These are phyloP conservation scores for Cosmia pyralina DNA, from an alignment of 2,888 invertebrate species.

Conservation along the genomic window DNA sequence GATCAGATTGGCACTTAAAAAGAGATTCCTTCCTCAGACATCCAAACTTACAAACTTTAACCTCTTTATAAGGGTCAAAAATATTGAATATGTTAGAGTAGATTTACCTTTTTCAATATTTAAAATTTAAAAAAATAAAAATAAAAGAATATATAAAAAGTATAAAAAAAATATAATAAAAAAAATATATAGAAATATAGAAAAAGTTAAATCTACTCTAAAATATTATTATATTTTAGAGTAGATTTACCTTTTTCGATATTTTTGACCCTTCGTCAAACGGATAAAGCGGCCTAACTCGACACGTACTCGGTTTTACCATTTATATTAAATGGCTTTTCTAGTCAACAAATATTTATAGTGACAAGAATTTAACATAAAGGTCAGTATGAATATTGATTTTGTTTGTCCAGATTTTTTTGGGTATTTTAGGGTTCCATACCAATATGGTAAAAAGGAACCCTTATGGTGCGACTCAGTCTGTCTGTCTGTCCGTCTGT, in stretches of 20 bases:
- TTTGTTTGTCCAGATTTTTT: not conserved
- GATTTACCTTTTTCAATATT: conserved; percentile 20
- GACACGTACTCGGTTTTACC: conserved; percentile 19
- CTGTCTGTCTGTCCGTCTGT: no score
- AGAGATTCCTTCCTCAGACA: no score
- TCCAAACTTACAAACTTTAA: not conserved
- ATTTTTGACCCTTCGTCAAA: conserved; percentile 36
- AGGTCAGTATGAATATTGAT: not conserved
- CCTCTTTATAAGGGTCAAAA: no score
- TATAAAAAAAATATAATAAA: no score
- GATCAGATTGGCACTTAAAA: no score
- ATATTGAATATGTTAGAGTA: not conserved
- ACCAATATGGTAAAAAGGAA: no score
- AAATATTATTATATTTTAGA: not conserved
- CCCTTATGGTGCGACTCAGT: no score
- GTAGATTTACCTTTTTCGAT: conserved; percentile 16
- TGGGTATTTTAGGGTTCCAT: no score
- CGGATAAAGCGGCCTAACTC: conserved; percentile 16
- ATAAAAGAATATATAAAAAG: no score
- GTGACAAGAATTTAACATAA: not conserved
- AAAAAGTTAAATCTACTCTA: no score
- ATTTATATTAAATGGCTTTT: not conserved
- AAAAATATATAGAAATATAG: no score
- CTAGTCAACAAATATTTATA: conserved; percentile 1
- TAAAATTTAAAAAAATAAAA: no score